phyloP scores from a whole-genome alignment of 2,797 vertebrate genomes.

The Galago senegalensis region DNA sequence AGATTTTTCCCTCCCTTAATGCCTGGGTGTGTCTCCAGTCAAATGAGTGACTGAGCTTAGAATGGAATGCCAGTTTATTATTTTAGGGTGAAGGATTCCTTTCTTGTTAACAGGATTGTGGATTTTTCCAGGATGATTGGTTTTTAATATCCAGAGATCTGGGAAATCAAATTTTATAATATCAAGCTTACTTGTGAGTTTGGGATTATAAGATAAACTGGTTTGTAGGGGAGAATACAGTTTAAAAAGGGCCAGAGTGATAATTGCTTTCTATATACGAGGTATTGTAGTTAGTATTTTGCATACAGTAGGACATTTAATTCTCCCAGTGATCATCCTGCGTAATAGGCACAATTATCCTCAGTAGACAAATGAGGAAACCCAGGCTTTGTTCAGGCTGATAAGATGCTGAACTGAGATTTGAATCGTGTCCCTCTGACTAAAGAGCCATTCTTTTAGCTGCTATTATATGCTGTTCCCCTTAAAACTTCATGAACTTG shows the following conservation, averaged over 20 bases:
- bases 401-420: background rate
- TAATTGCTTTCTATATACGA: background rate
- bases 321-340: slow-evolving; percentile 15
- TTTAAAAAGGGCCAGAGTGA: slow-evolving; percentile 58
- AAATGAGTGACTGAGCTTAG: background rate
- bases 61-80: slow-evolving; percentile 48
- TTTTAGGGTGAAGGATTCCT: slow-evolving; percentile 40
- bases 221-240: background rate
- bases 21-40: no score
- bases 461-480: background rate
- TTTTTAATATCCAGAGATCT: slow-evolving; percentile 66
- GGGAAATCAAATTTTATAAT: slow-evolving; percentile 54
- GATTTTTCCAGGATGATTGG: slow-evolving; percentile 46
- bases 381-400: background rate
- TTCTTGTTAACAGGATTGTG: slow-evolving; percentile 44
- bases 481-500: background rate
- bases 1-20: background rate
- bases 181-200: background rate
- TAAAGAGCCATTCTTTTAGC: background rate
- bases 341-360: slow-evolving; percentile 3
- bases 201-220: slow-evolving; percentile 41
- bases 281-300: slow-evolving; percentile 13
- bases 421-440: background rate
- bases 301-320: slow-evolving; percentile 17
- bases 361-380: slow-evolving; percentile 53